These are phyloP conservation scores for Cryptocheilus praepositus DNA, from an alignment of 2,888 invertebrate species.

Conservation along the genomic window DNA sequence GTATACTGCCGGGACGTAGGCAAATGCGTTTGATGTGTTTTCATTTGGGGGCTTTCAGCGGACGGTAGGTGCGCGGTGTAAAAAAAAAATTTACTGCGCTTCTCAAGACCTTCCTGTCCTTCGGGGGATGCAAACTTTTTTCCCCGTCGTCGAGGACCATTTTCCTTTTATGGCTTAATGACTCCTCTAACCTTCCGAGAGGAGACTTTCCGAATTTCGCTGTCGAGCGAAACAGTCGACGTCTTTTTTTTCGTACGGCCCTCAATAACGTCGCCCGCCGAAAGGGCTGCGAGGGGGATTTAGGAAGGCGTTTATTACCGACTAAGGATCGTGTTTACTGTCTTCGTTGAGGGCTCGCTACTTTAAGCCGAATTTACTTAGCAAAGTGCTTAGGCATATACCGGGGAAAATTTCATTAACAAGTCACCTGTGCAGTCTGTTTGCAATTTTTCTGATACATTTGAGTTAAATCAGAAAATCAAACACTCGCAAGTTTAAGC, in stretches of 20 bases:
- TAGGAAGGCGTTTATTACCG: conserved; percentile 26
- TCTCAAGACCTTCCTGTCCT: conserved; percentile 4
- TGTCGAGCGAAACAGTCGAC: conserved; percentile 12
- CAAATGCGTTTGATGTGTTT: conserved; percentile 9
- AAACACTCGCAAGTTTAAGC: too few species aligned
- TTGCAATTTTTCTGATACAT: too few species aligned
- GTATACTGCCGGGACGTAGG: neutral
- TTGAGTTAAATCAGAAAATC: too few species aligned
- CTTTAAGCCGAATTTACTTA: too few species aligned
- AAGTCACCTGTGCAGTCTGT: too few species aligned
- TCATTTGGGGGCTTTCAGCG: too few species aligned
- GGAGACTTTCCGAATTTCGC: conserved; percentile 30
- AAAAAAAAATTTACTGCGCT: conserved; percentile 31
- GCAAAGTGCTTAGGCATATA: too few species aligned
- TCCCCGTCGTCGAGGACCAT: conserved; percentile 22
- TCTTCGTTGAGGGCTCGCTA: neutral
- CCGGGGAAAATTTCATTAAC: too few species aligned
- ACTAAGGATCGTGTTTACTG: conserved; percentile 3
- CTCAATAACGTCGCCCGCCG: conserved; percentile 1
- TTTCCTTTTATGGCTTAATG: conserved; percentile 61
- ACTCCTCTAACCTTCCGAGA: conserved; percentile 34
- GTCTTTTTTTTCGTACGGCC: conserved; percentile 15
- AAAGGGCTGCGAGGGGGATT: conserved; percentile 33
- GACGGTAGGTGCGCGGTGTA: neutral
- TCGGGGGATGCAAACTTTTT: conserved; percentile 25